Percentiles rank a stretch among this genome's conserved stretches.
These are phyloP conservation scores for Phortica variegata DNA, from an alignment of 1,140 invertebrate species.

Conservation along the genomic window DNA sequence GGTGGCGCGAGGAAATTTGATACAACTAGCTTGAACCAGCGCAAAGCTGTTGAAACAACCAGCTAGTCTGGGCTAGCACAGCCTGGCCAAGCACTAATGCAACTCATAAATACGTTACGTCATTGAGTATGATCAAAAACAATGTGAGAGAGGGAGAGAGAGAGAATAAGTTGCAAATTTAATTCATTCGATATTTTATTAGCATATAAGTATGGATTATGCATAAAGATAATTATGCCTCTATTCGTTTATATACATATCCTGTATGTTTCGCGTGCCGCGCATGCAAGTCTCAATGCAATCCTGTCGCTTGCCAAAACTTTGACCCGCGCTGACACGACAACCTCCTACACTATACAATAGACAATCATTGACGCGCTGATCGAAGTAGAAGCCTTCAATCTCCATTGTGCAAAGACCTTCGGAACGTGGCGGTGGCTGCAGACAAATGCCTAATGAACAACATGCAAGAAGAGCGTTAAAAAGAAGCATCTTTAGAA, in stretches of 20 bases:
- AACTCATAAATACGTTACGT: neutral
- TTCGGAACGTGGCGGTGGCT: conserved; percentile 38
- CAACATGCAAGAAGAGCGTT: neutral
- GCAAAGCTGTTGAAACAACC: too few species aligned
- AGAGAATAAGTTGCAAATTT: conserved; percentile 5
- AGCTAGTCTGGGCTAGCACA: too few species aligned
- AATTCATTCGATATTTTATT: conserved; percentile 18
- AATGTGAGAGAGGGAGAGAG: conserved; percentile 12
- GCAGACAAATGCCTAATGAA: conserved; percentile 33
- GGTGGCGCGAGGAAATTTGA: too few species aligned
- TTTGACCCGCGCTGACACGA: conserved; percentile 36
- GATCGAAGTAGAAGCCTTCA: conserved; percentile 45
- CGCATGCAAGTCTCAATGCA: conserved; percentile 40
- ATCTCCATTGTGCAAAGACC: conserved; percentile 48
- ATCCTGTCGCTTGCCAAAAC: conserved; percentile 41
- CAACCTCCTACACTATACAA: conserved; percentile 41
- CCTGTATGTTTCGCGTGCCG: conserved; percentile 27
- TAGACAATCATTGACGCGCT: conserved; percentile 27
- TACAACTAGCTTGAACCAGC: too few species aligned
- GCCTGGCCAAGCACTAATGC: too few species aligned
- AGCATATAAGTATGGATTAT: neutral
- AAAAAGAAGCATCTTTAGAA: too few species aligned
- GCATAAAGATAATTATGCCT: conserved; percentile 17
- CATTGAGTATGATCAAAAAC: conserved; percentile 18
- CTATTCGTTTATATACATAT: conserved; percentile 32